A percentile compares a stretch with the other conserved stretches of the same genome.
phyloP scores from a whole-genome alignment of 2,797 vertebrate species.

The Adelosebastes latens region DNA sequence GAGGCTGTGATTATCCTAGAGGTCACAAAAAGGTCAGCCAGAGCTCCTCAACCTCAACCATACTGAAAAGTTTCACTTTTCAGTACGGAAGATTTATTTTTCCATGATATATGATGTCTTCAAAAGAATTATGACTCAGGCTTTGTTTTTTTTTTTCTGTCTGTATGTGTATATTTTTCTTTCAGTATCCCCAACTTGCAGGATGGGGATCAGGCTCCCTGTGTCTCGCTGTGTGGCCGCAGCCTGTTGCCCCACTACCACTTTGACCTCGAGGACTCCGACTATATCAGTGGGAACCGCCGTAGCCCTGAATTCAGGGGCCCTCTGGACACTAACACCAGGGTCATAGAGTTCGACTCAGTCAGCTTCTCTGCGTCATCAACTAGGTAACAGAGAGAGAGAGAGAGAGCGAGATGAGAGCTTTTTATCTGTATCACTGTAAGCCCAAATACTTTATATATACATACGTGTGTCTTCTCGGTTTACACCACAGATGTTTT shows the following conservation, averaged over 20 bases:
- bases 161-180: constrained; percentile 8
- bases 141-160: not conserved
- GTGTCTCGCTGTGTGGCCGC: constrained; percentile 79
- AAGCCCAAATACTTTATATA: not conserved
- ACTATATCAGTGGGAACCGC: constrained; percentile 79
- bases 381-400: constrained; percentile 72
- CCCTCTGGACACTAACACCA: constrained; percentile 76
- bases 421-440: not conserved
- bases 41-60: not conserved
- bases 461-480: not conserved
- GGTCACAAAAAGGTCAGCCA: too few species aligned
- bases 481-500: constrained; percentile 81
- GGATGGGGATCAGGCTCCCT: constrained; percentile 58
- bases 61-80: not conserved
- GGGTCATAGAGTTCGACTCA: constrained; percentile 85
- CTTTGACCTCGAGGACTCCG: constrained; percentile 86
- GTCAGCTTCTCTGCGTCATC: constrained; percentile 78
- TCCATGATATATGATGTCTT: not conserved
- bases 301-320: constrained; percentile 61
- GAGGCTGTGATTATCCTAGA: too few species aligned
- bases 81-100: not conserved
- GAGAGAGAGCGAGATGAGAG: too few species aligned
- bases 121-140: not conserved
- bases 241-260: constrained; percentile 83
- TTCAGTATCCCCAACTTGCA: constrained; percentile 88